Base-by-base conservation (phyloP, 2,888 invertebrate genomes). In the Athalia cordata region DNA sequence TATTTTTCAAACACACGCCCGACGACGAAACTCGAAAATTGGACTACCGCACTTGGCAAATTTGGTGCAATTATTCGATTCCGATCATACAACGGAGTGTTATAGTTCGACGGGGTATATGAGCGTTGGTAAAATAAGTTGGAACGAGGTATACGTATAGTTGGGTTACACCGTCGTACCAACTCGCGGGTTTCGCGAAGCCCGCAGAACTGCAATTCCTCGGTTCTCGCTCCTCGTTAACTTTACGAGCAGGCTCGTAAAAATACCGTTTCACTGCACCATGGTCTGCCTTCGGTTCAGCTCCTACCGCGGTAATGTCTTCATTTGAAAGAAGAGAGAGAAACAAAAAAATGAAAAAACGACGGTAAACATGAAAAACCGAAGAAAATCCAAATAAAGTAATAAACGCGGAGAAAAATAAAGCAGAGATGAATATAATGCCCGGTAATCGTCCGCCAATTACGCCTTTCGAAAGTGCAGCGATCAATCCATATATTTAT, bases 211-310 rank as follows among this genome's bases (percentile, higher is more conserved):
- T 29, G 72, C 64, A 72, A 52, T 67, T 75, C 64, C 79, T 77
- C 67, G 79, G 84, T 75, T 75, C 86, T 84, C 85, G 83, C 85
- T 85, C 86, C 88, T 90, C 89, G 90, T 90, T 90, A 90, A 90
- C 85, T 90, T 90, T 90, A 89, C 89, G 90, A 89, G 87, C 85
- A 47, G n/a, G 85, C 89, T 90, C 89, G 89, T 90, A 90, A 90
- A 90, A 90, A 89, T 90, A 88, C 88, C 88, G 87, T 89, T 87
- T 50, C 67, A 64, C 79, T 77, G 77, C 81, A 77, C 80, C 64
- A 7, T 6, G 8, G n/a, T 49, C 81, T 81, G 67, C 79, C 72
- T 74, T 67, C 64, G 80, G 55, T 78, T 77, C 76, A 72, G 59
- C 77, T 50, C 80, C 83, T 79, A 84, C 80, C 79, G 83, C 81